phyloP scores from a whole-genome alignment of 2,888 invertebrate species.

The Itoplectis maculator region DNA sequence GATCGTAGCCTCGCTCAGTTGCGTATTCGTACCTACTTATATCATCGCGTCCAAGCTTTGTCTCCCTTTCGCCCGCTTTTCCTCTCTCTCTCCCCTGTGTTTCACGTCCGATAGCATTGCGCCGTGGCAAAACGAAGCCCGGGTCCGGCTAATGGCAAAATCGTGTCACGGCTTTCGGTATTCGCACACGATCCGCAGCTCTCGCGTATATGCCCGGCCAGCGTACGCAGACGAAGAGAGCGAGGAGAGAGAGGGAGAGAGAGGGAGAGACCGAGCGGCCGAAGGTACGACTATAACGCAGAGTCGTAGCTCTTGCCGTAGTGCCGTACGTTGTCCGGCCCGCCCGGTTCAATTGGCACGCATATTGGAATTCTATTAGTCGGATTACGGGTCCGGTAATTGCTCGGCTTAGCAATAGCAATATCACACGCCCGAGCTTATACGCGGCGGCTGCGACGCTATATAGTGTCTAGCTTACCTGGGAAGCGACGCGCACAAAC shows the following conservation, averaged over 20 bases:
- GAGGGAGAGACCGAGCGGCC: neutral
- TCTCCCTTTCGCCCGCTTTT: constrained; percentile 23
- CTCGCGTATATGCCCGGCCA: neutral
- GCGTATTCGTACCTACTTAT: constrained; percentile 47
- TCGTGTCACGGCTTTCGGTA: constrained; percentile 78
- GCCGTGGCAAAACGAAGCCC: constrained; percentile 62
- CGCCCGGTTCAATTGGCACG: constrained; percentile 79
- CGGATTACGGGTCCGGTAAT: constrained; percentile 78
- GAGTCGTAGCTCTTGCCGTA: constrained; percentile 24
- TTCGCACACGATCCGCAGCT: constrained; percentile 69
- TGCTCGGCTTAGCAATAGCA: constrained; percentile 78
- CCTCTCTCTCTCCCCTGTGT: constrained; percentile 37
- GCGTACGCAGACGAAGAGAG: neutral
- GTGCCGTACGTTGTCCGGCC: constrained; percentile 31
- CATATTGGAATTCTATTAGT: constrained; percentile 81
- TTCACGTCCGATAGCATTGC: constrained; percentile 59
- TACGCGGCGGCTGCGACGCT: neutral
- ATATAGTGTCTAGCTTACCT: constrained; percentile 17
- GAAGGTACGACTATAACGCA: constrained; percentile 16
- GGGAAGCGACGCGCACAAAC: neutral
- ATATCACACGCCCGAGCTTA: constrained; percentile 71
- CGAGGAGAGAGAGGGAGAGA: neutral
- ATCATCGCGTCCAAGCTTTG: constrained; percentile 20
- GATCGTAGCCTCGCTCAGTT: constrained; percentile 23
- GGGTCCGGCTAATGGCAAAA: constrained; percentile 75